These are phyloP conservation scores for Noctua janthina DNA, from an alignment of 2,888 invertebrate species.

Conservation along the genomic window DNA sequence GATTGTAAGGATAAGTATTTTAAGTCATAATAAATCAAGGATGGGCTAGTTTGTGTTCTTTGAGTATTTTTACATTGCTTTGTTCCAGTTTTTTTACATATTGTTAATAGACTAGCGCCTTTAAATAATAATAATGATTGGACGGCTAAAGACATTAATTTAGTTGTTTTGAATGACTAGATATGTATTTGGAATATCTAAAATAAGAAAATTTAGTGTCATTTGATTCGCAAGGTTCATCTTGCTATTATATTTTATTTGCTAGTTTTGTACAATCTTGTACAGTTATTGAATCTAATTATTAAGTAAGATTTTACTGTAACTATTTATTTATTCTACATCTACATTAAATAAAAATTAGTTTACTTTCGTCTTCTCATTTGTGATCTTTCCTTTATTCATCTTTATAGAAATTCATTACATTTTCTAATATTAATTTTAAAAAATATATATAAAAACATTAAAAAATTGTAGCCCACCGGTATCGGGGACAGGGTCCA, in stretches of 20 bases:
- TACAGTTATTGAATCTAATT: slow-evolving; percentile 88
- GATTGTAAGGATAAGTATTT: slow-evolving; percentile 56
- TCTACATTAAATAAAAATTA: slow-evolving; percentile 74
- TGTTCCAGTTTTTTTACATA: slow-evolving; percentile 7
- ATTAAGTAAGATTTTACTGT: slow-evolving; percentile 78
- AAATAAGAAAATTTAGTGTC: slow-evolving; percentile 15
- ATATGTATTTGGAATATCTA: slow-evolving; percentile 11
- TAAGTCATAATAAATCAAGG: slow-evolving; percentile 40
- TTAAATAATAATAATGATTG: slow-evolving; percentile 6
- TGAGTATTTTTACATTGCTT: slow-evolving; percentile 20
- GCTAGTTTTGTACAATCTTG: slow-evolving; percentile 83
- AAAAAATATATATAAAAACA: too few relatives aligned
- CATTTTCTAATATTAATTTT: too few relatives aligned
- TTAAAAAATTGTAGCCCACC: too few relatives aligned
- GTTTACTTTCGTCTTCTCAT: slow-evolving; percentile 56
- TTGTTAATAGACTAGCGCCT: not conserved
- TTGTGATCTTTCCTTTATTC: not conserved
- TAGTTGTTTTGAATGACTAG: slow-evolving; percentile 2
- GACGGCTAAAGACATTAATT: slow-evolving; percentile 18
- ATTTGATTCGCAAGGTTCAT: slow-evolving; percentile 38
- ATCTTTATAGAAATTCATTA: too few relatives aligned
- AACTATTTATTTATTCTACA: slow-evolving; percentile 86
- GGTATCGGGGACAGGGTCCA: too few relatives aligned
- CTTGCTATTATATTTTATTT: slow-evolving; percentile 57
- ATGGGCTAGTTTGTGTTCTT: slow-evolving; percentile 34